Percentiles rank a stretch among this genome's conserved stretches.
Conservation (phyloP, 2,113 vertebrate genomes). For the Pseudopipra pipra region DNA sequence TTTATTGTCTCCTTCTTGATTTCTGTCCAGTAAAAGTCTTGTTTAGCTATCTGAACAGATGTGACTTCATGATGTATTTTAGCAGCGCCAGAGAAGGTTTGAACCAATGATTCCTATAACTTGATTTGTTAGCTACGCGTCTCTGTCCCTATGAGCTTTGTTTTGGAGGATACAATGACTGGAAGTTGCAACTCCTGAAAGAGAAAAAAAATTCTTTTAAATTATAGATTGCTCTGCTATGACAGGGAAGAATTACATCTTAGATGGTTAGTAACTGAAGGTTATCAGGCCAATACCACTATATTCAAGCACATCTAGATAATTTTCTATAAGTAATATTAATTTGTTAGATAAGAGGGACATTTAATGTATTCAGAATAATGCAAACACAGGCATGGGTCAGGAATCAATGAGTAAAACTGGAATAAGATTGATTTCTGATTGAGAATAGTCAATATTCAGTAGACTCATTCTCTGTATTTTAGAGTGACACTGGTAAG, state of each 20-base stretch:
- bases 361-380: neutral
- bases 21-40: neutral
- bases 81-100: neutral
- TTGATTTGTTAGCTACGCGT: neutral
- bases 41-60: neutral
- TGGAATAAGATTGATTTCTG: neutral
- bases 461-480: neutral
- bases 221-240: neutral
- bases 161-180: neutral
- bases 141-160: neutral
- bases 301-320: neutral
- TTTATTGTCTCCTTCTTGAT: neutral
- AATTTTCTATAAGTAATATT: neutral
- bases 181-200: neutral
- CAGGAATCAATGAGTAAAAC: neutral
- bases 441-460: neutral
- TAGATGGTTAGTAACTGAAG: neutral
- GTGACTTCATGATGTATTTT: neutral
- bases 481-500: neutral
- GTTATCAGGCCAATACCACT: neutral
- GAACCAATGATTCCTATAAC: neutral
- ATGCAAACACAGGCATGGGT: neutral
- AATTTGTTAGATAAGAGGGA: neutral
- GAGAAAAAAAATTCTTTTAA: neutral
- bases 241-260: neutral